Base-by-base conservation (phyloP, 1,140 invertebrate species). In the Macrocentrus cingulum region DNA sequence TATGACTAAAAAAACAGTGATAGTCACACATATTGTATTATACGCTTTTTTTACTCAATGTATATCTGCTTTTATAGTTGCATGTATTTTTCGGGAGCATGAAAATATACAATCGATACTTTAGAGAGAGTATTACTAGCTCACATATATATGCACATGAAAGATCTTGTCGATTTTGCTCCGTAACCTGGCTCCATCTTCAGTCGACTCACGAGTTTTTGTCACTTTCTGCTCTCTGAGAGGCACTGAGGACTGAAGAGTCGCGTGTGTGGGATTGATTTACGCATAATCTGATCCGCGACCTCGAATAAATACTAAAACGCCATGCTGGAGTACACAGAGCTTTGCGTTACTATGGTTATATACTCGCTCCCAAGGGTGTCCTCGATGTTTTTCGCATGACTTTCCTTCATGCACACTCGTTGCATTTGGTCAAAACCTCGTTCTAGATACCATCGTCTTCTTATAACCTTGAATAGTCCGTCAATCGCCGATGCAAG, bases 271-370 rank as follows among this genome's bases (percentile, higher is more conserved):
- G 29, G 37, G 25, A n/a, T 46, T 22, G 19, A 41, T 15, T 29
- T 60, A 64, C 66, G 64, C 60, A 59, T 57, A 63, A 63, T 64
- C 71, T 63, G 59, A 61, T 66, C 52, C 70, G 64, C 69, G 74
- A 76, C 74, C 75, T 78, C 76, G 74, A 75, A 75, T 69, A 57
- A 55, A 63, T 60, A 68, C 72, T 64, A 41, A 6, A 23, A 42
- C 52, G 25, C 52, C 4, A 4, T 29, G 25, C 25, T 29, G 25
- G 25, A 29, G 25, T 9, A 29, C 25, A 29, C 25, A 29, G 25
- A n/a, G n/a, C n/a, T n/a, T n/a, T n/a, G n/a, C n/a, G n/a, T n/a
- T n/a, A n/a, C n/a, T n/a, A n/a, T n/a, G n/a, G n/a, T n/a, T n/a
- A n/a, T n/a, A n/a, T n/a, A n/a, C n/a, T n/a, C n/a, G n/a, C n/a